phyloP scores from a whole-genome alignment of 2,113 vertebrate genomes.

The Callipepla squamata region DNA sequence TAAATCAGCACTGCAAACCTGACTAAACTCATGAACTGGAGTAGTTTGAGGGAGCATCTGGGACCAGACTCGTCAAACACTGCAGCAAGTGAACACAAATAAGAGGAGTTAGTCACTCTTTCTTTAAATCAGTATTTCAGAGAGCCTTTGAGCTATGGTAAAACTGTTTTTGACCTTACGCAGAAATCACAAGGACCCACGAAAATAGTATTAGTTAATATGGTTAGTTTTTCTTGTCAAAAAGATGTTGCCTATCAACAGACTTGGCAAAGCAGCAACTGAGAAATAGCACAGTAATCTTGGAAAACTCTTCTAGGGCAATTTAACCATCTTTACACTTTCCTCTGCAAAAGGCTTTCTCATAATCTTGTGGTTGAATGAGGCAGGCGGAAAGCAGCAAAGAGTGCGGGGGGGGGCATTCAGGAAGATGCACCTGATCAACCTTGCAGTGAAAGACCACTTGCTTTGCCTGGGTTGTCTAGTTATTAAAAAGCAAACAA shows the following conservation, averaged over 20 bases:
- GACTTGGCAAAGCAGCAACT: neutral
- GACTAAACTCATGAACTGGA: neutral
- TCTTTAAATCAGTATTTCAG: neutral
- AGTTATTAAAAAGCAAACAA: neutral
- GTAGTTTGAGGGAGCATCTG: neutral
- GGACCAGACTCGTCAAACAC: neutral
- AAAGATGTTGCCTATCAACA: fast-evolving
- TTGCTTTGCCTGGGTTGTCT: neutral
- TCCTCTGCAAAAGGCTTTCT: neutral
- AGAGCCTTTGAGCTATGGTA: neutral
- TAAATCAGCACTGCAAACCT: neutral
- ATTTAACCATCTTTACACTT: neutral
- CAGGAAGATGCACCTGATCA: neutral
- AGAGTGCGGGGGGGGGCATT: neutral
- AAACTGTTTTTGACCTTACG: neutral
- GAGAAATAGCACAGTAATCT: neutral
- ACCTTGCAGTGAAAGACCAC: neutral
- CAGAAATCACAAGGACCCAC: neutral
- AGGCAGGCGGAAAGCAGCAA: neutral
- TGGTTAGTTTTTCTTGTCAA: neutral
- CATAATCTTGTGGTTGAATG: neutral
- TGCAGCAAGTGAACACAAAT: neutral
- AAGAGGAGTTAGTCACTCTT: neutral
- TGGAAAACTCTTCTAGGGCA: neutral
- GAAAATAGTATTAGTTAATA: neutral